A percentile compares a stretch with the other conserved stretches of the same genome.
Conservation (phyloP, 1,140 invertebrate genomes). For the Pteromalus puparum region DNA sequence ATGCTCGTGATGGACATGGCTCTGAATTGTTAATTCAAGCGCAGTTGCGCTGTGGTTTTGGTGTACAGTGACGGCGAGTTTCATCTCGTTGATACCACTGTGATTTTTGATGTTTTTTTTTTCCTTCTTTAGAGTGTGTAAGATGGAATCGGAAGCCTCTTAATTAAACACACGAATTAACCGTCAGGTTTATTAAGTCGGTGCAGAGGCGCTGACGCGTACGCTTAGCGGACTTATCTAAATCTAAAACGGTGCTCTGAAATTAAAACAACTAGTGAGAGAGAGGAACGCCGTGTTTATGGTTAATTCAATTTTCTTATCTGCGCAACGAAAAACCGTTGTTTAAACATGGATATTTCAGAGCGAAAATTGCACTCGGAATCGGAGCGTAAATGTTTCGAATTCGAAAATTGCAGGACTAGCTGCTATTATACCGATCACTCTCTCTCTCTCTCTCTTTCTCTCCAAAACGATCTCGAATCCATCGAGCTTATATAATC, state of each 20-base stretch:
- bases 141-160: not conserved
- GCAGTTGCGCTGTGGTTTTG: too few relatives aligned
- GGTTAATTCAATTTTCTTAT: slow-evolving; percentile 22
- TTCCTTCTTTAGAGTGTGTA: too few relatives aligned
- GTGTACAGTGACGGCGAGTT: too few relatives aligned
- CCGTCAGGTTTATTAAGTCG: not conserved
- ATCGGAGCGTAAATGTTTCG: not conserved
- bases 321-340: not conserved
- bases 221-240: not conserved
- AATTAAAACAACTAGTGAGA: not conserved
- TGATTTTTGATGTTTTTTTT: too few relatives aligned
- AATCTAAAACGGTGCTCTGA: not conserved
- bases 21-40: too few relatives aligned
- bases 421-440: too few relatives aligned
- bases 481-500: not conserved
- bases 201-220: not conserved
- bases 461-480: not conserved
- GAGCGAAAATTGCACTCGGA: not conserved
- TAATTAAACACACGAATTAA: not conserved
- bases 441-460: not conserved
- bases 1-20: too few relatives aligned
- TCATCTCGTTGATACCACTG: too few relatives aligned
- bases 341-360: not conserved
- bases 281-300: not conserved
- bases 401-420: too few relatives aligned